Evolutionary conservation across 1,140 invertebrate species (phyloP), one percentile per base, ranked within the genome.

Genomic region (Trichoplusia ni): DNA sequence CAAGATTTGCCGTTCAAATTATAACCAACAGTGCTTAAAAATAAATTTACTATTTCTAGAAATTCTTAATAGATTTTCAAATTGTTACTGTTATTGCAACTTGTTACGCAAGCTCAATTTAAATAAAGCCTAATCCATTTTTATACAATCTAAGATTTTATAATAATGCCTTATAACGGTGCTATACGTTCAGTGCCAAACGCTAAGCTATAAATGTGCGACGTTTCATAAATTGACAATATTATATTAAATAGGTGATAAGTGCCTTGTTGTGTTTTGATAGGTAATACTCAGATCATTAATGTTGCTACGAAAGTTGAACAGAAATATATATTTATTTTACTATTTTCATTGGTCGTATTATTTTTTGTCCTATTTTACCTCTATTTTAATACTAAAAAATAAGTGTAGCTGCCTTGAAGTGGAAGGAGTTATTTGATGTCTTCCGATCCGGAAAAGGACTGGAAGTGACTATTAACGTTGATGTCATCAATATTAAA

Each of bases 291-390:
- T 87, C 84, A 84, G 56, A 81, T 75, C 73, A 77, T 60, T 27
- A 81, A 82, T 82, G 74, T 82, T 87, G 81, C 80, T 86, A 82
- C 77, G 79, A 80, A 81, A 81, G 82, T 86, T 86, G 79, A 84
- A 73, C 83, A 79, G 75, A 84, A 89, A 87, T 89, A 90, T 82
- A 90, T 86, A 79, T 88, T 75, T 90, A 90, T 90, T 90, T 90
- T 90, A 88, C 87, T 90, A 90, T 90, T 90, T 90, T 90, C 85
- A 90, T 82, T 88, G 77, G 53, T 86, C 9, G 87, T 90, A 69
- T 86, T 79, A 84, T 82, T 89, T 87, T 37, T n/a, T 27, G 9
- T 33, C 8, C 18, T 49, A 6, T 18, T 25, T 47, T 42, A 2
- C n/a, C n/a, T n/a, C n/a, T n/a, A n/a, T n/a, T n/a, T n/a, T n/a